Evolutionary conservation across 2,888 invertebrate genomes (phyloP), one percentile per base, ranked within the genome.

Genomic region (Shargacucullia verbasci): DNA sequence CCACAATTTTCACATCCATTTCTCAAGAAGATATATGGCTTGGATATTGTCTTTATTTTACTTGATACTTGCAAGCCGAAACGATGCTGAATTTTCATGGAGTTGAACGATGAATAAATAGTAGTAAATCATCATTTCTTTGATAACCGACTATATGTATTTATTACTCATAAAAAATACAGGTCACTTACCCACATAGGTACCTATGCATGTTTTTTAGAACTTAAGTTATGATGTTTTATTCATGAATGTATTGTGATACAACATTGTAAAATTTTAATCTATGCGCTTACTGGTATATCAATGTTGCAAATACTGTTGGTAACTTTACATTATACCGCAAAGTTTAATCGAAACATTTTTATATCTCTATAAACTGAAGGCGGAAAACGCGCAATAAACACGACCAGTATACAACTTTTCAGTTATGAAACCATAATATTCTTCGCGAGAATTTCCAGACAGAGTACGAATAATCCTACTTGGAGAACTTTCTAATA

Each of bases 401-500:
- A 78, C 68, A 70, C 64, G 60, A 54, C 40, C 59, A 61, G 65
- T 68, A 61, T 72, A 77, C 75, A 80, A 71, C 68, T 80, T 76
- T 81, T 76, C 70, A 74, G 73, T 76, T 75, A 73, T 69, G 59
- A 82, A 82, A 80, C 76, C 78, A 80, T 81, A 82, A 84, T 84
- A 78, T 79, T 82, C 75, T 78, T 76, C 56, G 65, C 70, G 71
- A 70, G 68, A 79, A 81, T 80, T 81, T 73, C 72, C 71, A 73
- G 81, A 78, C 75, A 76, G 69, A 78, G 76, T 75, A 69, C 73
- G 74, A 83, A 85, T 86, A 89, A 89, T 88, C 84, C 81, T 68
- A 70, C 82, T 83, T 80, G 71, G 79, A 83, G 84, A 89, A 90
- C 84, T 90, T 90, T 86, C 87, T 89, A 89, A 91, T 90, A 90